Conservation (phyloP, 1,140 invertebrate genomes). For the Stegodyphus mimosarum region DNA sequence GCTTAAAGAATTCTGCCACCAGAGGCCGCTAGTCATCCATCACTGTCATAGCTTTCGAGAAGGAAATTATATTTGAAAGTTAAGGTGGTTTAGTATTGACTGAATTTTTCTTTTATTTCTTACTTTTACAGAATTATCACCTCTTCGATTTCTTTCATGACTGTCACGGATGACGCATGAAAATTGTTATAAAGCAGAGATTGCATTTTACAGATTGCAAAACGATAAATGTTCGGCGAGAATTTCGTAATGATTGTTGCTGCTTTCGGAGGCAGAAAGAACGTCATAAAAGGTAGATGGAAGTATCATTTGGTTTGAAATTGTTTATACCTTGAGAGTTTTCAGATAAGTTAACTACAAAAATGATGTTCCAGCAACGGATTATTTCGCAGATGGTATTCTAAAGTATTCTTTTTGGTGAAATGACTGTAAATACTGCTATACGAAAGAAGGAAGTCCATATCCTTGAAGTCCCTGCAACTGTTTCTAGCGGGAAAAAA, state of each 20-base stretch:
- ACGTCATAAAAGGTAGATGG: not conserved
- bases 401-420: no score
- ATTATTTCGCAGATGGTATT: no score
- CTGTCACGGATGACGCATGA: constrained; percentile 17
- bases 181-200: constrained; percentile 36
- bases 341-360: no score
- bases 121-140: not conserved
- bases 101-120: not conserved
- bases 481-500: no score
- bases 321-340: not conserved
- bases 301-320: constrained; percentile 3
- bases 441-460: no score
- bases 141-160: not conserved
- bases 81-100: not conserved
- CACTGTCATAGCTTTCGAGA: constrained; percentile 49
- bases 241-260: not conserved
- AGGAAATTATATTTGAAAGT: constrained; percentile 55
- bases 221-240: not conserved
- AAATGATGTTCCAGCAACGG: no score
- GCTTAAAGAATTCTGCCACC: constrained; percentile 39
- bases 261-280: not conserved
- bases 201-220: constrained; percentile 46
- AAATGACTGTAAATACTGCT: no score
- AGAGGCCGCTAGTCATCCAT: constrained; percentile 50
- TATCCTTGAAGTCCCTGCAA: no score